Evolutionary conservation across 1,140 invertebrate species (phyloP).

Genomic region (Cotesia typhae): DNA sequence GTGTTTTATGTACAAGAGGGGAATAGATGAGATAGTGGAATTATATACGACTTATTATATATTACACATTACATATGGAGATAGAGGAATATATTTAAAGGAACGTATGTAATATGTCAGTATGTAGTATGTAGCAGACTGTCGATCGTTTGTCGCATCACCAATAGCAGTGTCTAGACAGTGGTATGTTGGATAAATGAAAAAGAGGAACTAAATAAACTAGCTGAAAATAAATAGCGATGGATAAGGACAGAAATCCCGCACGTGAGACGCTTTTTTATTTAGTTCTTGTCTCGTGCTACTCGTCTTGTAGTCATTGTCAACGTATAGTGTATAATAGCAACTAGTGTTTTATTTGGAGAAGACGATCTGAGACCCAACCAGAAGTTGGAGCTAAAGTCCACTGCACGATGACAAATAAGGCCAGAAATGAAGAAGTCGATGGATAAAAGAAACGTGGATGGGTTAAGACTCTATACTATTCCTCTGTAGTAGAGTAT

Average conservation of each 20-base stretch:
- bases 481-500: not conserved
- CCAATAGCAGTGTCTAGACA: constrained; percentile 38
- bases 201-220: constrained; percentile 1
- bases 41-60: no score
- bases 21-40: not conserved
- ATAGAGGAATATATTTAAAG: no score
- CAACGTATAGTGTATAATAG: not conserved
- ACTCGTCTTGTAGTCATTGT: not conserved
- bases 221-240: no score
- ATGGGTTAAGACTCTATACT: constrained; percentile 16
- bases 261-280: constrained; percentile 4
- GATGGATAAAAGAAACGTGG: constrained; percentile 22
- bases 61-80: no score
- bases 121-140: not conserved
- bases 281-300: not conserved
- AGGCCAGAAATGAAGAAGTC: constrained; percentile 25
- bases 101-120: not conserved
- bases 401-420: constrained; percentile 25
- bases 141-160: constrained; percentile 27
- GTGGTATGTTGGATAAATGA: not conserved
- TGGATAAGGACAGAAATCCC: not conserved
- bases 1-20: no score
- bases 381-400: constrained; percentile 10
- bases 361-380: not conserved
- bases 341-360: no score